Evolutionary conservation across 2,888 invertebrate species (phyloP), one percentile per base, ranked within the genome.

Genomic region (Strigamia transsilvanica): DNA sequence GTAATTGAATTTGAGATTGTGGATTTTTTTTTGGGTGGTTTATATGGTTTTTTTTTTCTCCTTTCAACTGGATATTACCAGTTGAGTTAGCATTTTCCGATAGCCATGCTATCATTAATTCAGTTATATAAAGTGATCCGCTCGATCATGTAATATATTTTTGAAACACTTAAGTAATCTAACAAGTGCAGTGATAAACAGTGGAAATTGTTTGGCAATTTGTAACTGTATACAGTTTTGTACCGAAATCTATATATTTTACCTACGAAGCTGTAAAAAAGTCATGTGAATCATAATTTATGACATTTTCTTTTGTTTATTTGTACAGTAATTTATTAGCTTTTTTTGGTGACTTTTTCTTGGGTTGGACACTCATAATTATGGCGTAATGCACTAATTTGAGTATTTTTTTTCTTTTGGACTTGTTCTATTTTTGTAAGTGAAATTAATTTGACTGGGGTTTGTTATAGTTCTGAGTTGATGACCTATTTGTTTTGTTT

Each of bases 311-410:
- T 34, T 66, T 66, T 27, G 27, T 66, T 27, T 13, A 9, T 23
- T 66, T 66, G 66, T 66, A 66, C 66, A 66, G 66, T 66, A 66
- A 66, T 66, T 66, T 66, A 66, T 66, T 51, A 51, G 27, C 27
- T 66, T 23, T 23, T 66, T 51, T 15, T n/a, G 12, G 15, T 51
- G 2, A 4, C 2, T 23, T 27, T 66, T 66, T 27, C 10, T 66
- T 27, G 23, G 3, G 21, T 66, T 4, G n/a, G n/a, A n/a, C n/a
- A n/a, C n/a, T 66, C 66, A 23, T 27, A 66, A 18, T 51, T 51
- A 18, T 18, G 42, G 7, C 34, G 34, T 34, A 34, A 34, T 34
- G 34, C 34, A 34, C 34, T 34, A 5, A 3, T 34, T 34, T 34
- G 7, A 34, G 4, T 34, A 34, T 34, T 34, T 5, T 34, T 34